phyloP scores from a whole-genome alignment of 2,797 vertebrate genomes.

The Pampus argenteus region DNA sequence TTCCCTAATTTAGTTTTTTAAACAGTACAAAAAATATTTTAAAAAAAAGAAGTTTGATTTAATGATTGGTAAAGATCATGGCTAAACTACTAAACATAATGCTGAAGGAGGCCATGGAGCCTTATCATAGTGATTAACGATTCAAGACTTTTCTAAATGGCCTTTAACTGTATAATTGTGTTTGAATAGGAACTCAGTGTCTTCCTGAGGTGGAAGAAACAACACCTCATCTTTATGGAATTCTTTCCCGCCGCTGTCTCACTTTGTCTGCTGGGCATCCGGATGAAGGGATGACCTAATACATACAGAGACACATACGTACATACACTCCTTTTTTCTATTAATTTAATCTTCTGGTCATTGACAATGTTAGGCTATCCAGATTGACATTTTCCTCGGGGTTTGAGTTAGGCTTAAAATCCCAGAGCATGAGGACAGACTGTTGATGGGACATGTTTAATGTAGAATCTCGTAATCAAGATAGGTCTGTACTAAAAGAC shows the following conservation, averaged over 20 bases:
- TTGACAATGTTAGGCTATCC: not conserved
- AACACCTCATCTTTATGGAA: constrained; percentile 36
- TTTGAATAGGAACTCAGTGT: constrained; percentile 14
- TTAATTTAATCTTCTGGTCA: not conserved
- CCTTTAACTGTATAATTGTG: not conserved
- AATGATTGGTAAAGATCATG: not conserved
- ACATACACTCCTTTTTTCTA: constrained; percentile 1
- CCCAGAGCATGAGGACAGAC: not conserved
- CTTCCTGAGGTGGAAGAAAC: constrained; percentile 29
- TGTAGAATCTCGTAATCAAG: not conserved
- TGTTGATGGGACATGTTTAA: not conserved
- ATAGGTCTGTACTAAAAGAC: not conserved
- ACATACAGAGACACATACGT: constrained; percentile 22
- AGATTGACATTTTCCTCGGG: constrained; percentile 7
- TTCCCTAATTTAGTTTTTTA: not conserved
- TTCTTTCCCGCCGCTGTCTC: constrained; percentile 29
- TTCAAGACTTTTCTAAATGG: constrained; percentile 5
- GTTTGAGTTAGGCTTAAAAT: not conserved
- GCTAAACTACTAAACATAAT: not conserved
- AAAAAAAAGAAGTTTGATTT: not conserved
- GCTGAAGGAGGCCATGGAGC: not conserved
- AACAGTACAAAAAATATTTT: not conserved
- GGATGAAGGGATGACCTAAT: constrained; percentile 36
- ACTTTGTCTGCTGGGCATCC: constrained; percentile 27
- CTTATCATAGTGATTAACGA: not conserved